phyloP scores from a whole-genome alignment of 2,113 vertebrate species.

The Oceanodroma tethys region DNA sequence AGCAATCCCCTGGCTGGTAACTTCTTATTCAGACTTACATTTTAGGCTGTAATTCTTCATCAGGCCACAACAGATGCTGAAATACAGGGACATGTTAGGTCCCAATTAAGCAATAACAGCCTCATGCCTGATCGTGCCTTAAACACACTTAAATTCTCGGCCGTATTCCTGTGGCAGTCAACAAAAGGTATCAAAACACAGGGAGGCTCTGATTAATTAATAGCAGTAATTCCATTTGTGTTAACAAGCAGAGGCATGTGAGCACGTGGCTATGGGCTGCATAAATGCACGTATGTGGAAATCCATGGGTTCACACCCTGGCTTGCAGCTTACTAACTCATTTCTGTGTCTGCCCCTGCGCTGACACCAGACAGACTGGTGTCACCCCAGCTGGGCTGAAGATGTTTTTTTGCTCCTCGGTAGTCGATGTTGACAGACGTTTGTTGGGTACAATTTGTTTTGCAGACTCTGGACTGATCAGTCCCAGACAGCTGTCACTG shows the following conservation, averaged over 20 bases:
- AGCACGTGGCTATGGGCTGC: accelerated
- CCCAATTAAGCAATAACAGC: not conserved
- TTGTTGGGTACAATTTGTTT: not conserved
- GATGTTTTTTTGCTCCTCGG: not conserved
- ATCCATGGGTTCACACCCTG: not conserved
- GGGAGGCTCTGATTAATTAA: not conserved
- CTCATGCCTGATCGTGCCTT: accelerated
- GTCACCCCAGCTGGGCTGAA: not conserved
- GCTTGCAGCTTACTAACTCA: accelerated
- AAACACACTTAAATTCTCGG: not conserved
- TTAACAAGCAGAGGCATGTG: not conserved
- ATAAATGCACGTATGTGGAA: not conserved
- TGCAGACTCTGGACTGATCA: not conserved
- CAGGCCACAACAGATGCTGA: not conserved
- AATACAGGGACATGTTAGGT: accelerated
- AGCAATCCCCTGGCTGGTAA: not conserved
- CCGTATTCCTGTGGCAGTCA: accelerated
- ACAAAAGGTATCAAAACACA: not conserved
- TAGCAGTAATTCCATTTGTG: not conserved
- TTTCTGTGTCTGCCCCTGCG: not conserved
- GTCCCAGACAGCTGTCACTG: accelerated
- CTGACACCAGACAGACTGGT: not conserved
- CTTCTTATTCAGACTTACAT: accelerated
- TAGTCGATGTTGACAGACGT: not conserved
- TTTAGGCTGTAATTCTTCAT: not conserved